Conservation (phyloP, 2,113 vertebrate genomes). For the Cavia porcellus region DNA sequence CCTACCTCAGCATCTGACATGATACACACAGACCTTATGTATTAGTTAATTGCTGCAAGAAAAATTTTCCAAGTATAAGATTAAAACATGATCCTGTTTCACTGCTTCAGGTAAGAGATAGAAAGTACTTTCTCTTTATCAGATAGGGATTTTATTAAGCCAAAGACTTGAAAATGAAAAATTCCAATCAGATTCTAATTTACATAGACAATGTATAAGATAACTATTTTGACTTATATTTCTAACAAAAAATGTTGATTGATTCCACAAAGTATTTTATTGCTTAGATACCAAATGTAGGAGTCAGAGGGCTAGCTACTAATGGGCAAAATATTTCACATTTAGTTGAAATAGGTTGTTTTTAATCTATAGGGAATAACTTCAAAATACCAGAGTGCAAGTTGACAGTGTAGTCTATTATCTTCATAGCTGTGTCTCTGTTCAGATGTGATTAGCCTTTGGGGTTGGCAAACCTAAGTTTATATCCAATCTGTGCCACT, state of each 20-base stretch:
- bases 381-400: not conserved
- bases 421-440: not conserved
- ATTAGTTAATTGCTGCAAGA: not conserved
- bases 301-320: not conserved
- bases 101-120: not conserved
- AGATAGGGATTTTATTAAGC: not conserved
- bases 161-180: constrained; percentile 45
- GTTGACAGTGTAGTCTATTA: not conserved
- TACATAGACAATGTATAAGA: constrained; percentile 1
- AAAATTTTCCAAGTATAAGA: not conserved
- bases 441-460: not conserved
- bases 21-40: not conserved
- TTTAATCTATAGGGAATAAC: not conserved
- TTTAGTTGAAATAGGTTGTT: not conserved
- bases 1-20: not conserved
- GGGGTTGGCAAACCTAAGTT: not conserved
- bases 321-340: not conserved
- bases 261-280: not conserved
- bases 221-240: constrained; percentile 40
- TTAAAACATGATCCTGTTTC: not conserved
- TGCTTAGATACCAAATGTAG: not conserved
- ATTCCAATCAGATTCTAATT: constrained; percentile 42
- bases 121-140: not conserved
- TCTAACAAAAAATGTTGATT: not conserved
- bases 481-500: not conserved